These are phyloP conservation scores for Sternotherus odoratus DNA, from an alignment of 2,797 vertebrate genomes.

Conservation along the genomic window DNA sequence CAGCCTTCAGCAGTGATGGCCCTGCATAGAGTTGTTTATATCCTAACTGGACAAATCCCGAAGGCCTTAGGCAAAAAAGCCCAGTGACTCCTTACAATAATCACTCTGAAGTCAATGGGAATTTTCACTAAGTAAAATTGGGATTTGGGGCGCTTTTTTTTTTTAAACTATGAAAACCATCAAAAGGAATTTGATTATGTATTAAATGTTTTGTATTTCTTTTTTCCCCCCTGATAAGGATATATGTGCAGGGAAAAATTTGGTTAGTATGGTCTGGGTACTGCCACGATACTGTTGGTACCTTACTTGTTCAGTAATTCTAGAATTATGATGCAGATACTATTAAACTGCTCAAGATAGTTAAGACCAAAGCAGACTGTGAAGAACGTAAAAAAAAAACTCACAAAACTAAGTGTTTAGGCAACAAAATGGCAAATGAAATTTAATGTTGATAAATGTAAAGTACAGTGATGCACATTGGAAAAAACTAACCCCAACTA, in stretches of 20 bases:
- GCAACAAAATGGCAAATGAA: too few relatives aligned
- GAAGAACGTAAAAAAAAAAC: too few relatives aligned
- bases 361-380: too few relatives aligned
- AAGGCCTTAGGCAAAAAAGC: not conserved
- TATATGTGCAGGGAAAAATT: not conserved
- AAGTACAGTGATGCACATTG: too few relatives aligned
- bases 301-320: not conserved
- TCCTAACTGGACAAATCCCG: not conserved
- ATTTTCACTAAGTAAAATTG: not conserved
- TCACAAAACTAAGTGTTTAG: too few relatives aligned
- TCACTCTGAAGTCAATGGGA: not conserved
- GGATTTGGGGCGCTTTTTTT: too few relatives aligned
- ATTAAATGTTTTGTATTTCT: not conserved
- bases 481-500: too few relatives aligned
- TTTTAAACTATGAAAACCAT: not conserved
- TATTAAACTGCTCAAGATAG: too few relatives aligned
- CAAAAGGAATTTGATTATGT: not conserved
- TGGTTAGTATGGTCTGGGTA: not conserved
- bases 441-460: too few relatives aligned
- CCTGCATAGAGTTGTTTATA: not conserved
- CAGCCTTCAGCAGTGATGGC: accelerated
- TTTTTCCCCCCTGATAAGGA: not conserved
- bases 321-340: not conserved
- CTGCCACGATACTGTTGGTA: not conserved
- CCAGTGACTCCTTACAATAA: too few relatives aligned